Conservation (phyloP, 2,797 vertebrate species). For the Melanotaenia pygmaea region DNA sequence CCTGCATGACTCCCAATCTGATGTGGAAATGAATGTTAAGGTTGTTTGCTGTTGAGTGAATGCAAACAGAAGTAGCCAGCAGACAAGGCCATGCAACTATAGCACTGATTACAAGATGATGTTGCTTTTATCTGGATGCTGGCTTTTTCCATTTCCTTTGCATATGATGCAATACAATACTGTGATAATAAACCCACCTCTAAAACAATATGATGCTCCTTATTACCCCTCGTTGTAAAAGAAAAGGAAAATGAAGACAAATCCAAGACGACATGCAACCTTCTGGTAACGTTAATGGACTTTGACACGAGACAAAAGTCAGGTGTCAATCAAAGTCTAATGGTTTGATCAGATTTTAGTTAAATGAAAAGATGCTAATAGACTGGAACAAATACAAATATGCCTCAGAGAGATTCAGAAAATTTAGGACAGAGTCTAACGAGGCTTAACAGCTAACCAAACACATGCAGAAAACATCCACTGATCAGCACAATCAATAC, state of each 20-base stretch:
- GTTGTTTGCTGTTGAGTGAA: slow-evolving; percentile 1
- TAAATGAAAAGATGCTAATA: background rate
- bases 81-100: background rate
- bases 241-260: background rate
- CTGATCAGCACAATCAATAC: too few relatives aligned
- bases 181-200: background rate
- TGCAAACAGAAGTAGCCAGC: slow-evolving; percentile 10
- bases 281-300: slow-evolving; percentile 1
- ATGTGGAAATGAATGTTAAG: slow-evolving; percentile 12
- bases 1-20: slow-evolving; percentile 4
- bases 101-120: background rate
- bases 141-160: background rate
- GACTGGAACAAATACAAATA: background rate
- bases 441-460: background rate
- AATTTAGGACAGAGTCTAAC: background rate
- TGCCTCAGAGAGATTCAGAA: background rate
- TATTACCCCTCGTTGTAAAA: background rate
- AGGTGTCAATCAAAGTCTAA: slow-evolving; percentile 9
- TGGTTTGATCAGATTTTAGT: background rate
- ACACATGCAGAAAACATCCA: background rate
- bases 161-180: too few relatives aligned
- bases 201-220: background rate
- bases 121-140: background rate
- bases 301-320: slow-evolving; percentile 11
- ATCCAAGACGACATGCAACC: background rate